Conservation (phyloP, 2,797 vertebrate genomes). For the Acomys russatus region DNA sequence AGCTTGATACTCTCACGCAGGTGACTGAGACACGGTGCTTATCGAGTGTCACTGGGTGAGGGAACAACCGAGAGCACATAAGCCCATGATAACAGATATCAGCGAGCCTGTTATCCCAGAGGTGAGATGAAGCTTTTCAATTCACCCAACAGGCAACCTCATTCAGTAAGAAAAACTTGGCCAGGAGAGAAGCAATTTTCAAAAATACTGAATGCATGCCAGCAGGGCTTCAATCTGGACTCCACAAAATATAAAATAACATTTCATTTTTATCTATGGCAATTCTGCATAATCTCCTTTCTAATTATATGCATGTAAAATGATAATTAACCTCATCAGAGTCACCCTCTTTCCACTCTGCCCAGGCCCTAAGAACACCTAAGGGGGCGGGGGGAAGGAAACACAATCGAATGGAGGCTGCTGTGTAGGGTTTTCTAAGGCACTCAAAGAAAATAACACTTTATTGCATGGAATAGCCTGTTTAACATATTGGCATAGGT, state of each 20-base stretch:
- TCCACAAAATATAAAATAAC: background rate
- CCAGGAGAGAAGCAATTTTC: background rate
- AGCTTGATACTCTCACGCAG: background rate
- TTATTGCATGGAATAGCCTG: background rate
- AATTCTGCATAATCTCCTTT: background rate
- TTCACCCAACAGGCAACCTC: background rate
- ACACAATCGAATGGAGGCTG: background rate
- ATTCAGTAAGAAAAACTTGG: background rate
- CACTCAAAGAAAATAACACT: background rate
- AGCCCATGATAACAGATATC: background rate
- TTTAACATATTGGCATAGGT: slow-evolving; percentile 55
- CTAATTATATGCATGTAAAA: slow-evolving; percentile 48
- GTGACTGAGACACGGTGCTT: background rate
- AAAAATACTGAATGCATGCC: background rate
- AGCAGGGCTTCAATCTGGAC: background rate
- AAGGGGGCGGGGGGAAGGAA: too few species aligned
- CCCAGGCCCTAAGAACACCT: background rate
- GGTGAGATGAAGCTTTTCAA: background rate
- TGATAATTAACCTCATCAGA: background rate
- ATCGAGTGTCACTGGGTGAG: slow-evolving; percentile 14
- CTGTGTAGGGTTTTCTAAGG: background rate
- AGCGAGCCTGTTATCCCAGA: background rate
- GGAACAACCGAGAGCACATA: background rate
- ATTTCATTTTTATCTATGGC: background rate
- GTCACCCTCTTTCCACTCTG: background rate